Evolutionary conservation across 2,888 invertebrate species (phyloP), one percentile per base, ranked within the genome.

Genomic region (Schizotus pectinicornis): DNA sequence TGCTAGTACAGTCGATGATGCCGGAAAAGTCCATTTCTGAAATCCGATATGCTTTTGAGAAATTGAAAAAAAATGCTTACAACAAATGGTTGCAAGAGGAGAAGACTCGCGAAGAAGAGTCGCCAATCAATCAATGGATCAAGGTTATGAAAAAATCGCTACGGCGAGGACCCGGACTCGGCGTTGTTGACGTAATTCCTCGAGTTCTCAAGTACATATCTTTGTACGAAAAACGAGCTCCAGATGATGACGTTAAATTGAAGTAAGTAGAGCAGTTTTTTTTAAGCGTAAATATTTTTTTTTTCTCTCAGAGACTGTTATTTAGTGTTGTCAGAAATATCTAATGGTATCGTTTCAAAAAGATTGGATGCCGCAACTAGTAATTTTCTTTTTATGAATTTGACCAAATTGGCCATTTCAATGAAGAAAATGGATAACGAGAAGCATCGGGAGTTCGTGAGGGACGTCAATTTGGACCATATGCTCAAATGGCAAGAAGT

Each of bases 171-270:
- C 46, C 49, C 5, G 34, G 9, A 1, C 49, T 3, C 22, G 47
- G 36, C 1, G 49, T 70, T 34, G 52, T 61, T 33, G 71, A 71
- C 62, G 63, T 68, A 59, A 59, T 77, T 30, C 67, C 76, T 7
- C 71, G 75, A 53, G 69, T 70, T 14, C 62, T 78, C n/a, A 77
- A 77, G 57, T 78, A 77, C 50, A 76, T 78, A 43, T 73, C 74
- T 5, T 60, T 76, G 14, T 78, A 70, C 62, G 77, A 76, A 61
- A 66, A 72, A 7, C 61, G 68, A 37, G 46, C 51, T 6, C 33
- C 60, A n/a, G 54, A 59, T 7, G 50, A 58, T n/a, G 56, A 62
- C 39, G 64, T 74, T 5, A 65, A 72, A 62, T 62, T 76, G 39
- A 68, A 65, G 75, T 75, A 66, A 6, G 37, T 30, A 41, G 31